Evolutionary conservation across 2,888 invertebrate genomes (phyloP).

Genomic region (Ischnus inquisitorius): DNA sequence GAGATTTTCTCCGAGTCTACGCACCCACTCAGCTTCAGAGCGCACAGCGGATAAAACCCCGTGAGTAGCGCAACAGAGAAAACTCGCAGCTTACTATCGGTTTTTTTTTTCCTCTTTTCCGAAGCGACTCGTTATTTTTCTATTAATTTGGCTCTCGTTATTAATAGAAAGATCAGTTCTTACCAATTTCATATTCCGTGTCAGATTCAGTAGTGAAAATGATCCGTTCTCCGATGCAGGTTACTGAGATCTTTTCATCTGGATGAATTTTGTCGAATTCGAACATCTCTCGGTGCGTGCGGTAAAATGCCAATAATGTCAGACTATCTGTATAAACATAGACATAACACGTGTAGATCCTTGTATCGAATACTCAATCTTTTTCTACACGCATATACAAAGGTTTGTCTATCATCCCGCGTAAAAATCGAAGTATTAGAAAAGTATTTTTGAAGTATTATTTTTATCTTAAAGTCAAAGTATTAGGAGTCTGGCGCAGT

Average conservation of each 20-base stretch:
- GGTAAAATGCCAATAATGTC: conserved; percentile 44
- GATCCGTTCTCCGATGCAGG: conserved; percentile 39
- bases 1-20: conserved; percentile 17
- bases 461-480: too few relatives aligned
- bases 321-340: conserved; percentile 39
- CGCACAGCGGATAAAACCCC: conserved; percentile 52
- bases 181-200: conserved; percentile 43
- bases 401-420: conserved; percentile 41
- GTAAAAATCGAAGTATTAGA: too few relatives aligned
- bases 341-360: conserved; percentile 34
- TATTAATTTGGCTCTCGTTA: conserved; percentile 27
- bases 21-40: conserved; percentile 33
- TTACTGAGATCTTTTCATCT: conserved; percentile 43
- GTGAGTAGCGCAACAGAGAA: conserved; percentile 36
- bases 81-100: conserved; percentile 35
- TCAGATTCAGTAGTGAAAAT: conserved; percentile 50
- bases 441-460: too few relatives aligned
- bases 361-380: conserved; percentile 48
- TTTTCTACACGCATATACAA: conserved; percentile 47
- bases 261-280: conserved; percentile 47
- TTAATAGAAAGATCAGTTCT: conserved; percentile 36
- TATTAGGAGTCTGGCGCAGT: too few relatives aligned
- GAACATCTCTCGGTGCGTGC: conserved; percentile 44
- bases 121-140: conserved; percentile 26
- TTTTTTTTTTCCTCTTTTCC: not conserved